A percentile compares a stretch with the other conserved stretches of the same genome.
Conservation (phyloP, 2,113 vertebrate species). For the Lontra canadensis region DNA sequence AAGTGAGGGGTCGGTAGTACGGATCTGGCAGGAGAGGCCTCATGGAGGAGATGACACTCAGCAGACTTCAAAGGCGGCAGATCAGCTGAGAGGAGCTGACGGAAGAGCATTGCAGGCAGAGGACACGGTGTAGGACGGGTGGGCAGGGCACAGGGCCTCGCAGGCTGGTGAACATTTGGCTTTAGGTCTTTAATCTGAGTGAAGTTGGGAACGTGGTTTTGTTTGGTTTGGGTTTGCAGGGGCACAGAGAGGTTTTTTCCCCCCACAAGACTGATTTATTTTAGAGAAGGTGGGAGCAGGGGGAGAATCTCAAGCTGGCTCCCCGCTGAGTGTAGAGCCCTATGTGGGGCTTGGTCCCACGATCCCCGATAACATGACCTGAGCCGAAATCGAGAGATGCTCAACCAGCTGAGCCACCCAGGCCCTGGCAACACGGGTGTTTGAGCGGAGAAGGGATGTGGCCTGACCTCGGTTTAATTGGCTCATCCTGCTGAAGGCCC, state of each 20-base stretch:
- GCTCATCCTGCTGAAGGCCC: background rate
- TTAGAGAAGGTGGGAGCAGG: background rate
- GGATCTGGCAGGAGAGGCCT: background rate
- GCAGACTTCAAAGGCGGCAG: background rate
- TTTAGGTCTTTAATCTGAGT: background rate
- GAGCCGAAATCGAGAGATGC: background rate
- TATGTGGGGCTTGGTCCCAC: background rate
- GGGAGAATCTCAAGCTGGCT: background rate
- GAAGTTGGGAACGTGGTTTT: background rate
- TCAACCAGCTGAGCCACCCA: background rate
- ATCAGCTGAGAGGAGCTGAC: background rate
- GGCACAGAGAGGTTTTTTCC: background rate
- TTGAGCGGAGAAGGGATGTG: background rate
- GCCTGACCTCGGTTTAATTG: background rate
- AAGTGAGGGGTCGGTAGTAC: accelerated
- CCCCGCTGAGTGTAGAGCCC: background rate
- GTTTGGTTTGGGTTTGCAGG: background rate
- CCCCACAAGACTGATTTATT: background rate
- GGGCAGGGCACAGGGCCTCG: background rate
- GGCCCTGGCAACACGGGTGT: background rate
- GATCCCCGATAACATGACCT: background rate
- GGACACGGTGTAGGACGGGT: background rate
- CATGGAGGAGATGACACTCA: background rate
- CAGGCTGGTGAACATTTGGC: background rate
- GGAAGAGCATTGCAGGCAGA: background rate